Conservation (phyloP, 2,888 invertebrate genomes). For the Empis stercorea region DNA sequence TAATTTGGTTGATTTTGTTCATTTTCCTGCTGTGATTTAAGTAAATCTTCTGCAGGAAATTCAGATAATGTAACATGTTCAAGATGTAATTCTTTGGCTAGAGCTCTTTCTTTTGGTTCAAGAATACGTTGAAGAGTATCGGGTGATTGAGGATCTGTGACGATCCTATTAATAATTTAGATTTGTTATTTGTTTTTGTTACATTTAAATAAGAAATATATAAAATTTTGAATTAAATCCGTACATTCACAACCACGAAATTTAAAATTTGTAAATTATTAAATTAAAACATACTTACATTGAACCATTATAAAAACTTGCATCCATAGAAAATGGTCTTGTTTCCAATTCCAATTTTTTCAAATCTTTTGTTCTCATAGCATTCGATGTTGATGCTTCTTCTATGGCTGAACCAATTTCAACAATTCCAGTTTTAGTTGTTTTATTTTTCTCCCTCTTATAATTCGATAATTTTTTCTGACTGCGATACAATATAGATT, state of each 20-base stretch:
- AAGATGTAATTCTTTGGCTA: constrained; percentile 25
- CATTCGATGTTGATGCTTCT: background rate
- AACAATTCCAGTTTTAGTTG: constrained; percentile 24
- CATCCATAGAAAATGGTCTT: constrained; percentile 37
- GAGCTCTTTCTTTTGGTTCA: constrained; percentile 57
- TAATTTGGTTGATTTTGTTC: too few relatives aligned
- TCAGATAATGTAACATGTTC: constrained; percentile 24
- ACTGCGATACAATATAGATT: constrained; percentile 53
- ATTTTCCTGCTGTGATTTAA: constrained; percentile 12
- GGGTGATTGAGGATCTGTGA: constrained; percentile 44
- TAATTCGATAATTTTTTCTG: constrained; percentile 22
- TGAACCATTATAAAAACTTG: constrained; percentile 33
- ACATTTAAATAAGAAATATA: constrained; percentile 3
- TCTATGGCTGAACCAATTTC: constrained; percentile 28
- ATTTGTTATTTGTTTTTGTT: too few relatives aligned
- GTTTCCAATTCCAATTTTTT: constrained; percentile 20
- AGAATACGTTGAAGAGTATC: constrained; percentile 56
- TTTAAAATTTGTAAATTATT: background rate
- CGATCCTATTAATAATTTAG: constrained; percentile 14
- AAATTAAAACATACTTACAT: constrained; percentile 14
- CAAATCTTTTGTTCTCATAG: constrained; percentile 2
- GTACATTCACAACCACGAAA: background rate
- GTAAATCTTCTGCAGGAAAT: constrained; percentile 20
- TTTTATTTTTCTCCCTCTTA: constrained; percentile 6
- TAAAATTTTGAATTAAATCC: too few relatives aligned